phyloP scores from a whole-genome alignment of 2,888 invertebrate species.

The Hoplodrina ambigua region DNA sequence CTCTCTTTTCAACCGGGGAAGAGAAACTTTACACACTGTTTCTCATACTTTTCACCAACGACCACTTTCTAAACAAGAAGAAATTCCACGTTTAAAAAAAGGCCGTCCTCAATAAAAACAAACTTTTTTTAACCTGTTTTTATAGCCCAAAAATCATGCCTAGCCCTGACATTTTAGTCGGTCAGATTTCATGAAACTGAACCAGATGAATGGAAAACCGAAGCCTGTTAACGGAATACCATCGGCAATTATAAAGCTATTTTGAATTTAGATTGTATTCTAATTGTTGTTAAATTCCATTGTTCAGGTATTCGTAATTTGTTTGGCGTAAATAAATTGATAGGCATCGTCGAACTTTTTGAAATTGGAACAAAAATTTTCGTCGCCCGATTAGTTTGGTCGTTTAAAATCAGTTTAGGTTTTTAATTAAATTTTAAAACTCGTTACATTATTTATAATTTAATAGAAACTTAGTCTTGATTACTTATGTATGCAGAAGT shows the following conservation, averaged over 20 bases:
- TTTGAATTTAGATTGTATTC: conserved; percentile 63
- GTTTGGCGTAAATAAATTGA: conserved; percentile 57
- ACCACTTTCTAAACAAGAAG: no score
- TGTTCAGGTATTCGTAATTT: conserved; percentile 46
- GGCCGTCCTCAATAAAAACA: no score
- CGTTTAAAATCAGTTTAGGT: conserved; percentile 1
- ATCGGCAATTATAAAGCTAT: conserved; percentile 61
- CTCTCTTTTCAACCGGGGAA: no score
- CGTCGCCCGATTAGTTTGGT: conserved; percentile 25
- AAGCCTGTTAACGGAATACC: conserved; percentile 53
- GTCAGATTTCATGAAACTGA: conserved; percentile 27
- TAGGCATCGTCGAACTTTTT: conserved; percentile 29
- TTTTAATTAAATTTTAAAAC: background rate
- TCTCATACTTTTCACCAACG: no score
- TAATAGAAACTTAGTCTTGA: background rate
- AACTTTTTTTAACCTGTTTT: no score
- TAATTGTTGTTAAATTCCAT: conserved; percentile 61
- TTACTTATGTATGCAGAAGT: background rate
- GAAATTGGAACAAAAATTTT: conserved; percentile 13
- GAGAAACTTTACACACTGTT: no score
- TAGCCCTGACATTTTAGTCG: conserved; percentile 1
- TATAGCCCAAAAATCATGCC: no score
- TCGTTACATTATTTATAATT: background rate
- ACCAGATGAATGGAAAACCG: conserved; percentile 44
- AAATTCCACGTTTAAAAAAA: no score